Conservation (phyloP, 1,140 invertebrate species). For the Brachionus koreanus region DNA sequence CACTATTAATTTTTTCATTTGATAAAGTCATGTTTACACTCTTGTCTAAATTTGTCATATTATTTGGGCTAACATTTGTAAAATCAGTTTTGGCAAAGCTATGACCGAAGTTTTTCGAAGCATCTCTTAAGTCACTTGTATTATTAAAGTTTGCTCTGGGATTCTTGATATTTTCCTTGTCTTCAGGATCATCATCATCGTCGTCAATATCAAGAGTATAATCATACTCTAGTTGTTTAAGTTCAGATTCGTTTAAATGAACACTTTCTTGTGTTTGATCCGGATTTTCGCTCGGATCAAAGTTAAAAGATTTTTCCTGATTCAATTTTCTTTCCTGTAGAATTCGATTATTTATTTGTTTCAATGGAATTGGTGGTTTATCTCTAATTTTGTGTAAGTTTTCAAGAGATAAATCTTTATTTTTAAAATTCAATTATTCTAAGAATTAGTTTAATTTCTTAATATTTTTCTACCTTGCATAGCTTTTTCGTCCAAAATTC, state of each 20-base stretch:
- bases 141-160: neutral
- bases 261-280: constrained; percentile 20
- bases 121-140: neutral
- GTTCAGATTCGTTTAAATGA: constrained; percentile 24
- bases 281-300: neutral
- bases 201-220: constrained; percentile 17
- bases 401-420: constrained; percentile 31
- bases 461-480: constrained; percentile 15
- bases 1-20: neutral
- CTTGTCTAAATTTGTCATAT: neutral
- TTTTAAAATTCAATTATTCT: neutral
- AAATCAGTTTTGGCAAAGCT: constrained; percentile 20
- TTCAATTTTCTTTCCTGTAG: neutral
- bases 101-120: neutral
- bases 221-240: constrained; percentile 36
- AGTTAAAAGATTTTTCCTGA: neutral
- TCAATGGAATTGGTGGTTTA: constrained; percentile 35
- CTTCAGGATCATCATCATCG: constrained; percentile 12
- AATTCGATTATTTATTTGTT: constrained; percentile 21
- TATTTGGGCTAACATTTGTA: constrained; percentile 15
- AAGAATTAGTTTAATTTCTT: neutral
- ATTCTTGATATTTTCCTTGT: neutral
- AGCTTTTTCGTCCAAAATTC: constrained; percentile 2
- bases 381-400: constrained; percentile 19
- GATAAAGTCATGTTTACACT: neutral